A percentile compares a stretch with the other conserved stretches of the same genome.
Conservation (phyloP, 2,113 vertebrate species). For the Euleptes europaea region DNA sequence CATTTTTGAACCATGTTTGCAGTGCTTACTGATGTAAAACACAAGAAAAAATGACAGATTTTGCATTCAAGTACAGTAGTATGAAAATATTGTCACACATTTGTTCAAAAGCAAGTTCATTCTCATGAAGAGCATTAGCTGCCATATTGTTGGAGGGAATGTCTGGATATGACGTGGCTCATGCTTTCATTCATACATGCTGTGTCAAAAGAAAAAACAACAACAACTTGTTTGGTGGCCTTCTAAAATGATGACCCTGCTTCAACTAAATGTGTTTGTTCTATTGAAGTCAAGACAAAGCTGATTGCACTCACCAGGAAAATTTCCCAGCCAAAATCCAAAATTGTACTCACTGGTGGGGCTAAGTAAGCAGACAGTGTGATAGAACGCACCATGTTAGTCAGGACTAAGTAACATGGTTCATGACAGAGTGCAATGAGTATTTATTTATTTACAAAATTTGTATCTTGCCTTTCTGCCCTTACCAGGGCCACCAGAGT, state of each 20-base stretch:
- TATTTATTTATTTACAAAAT: too few relatives aligned
- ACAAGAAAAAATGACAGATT: background rate
- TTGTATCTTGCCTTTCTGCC: too few relatives aligned
- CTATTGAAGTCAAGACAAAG: background rate
- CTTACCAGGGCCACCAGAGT: background rate
- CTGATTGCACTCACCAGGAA: background rate
- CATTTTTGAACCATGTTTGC: background rate
- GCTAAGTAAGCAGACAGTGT: background rate
- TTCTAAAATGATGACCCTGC: background rate
- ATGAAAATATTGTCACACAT: background rate
- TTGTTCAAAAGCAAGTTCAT: background rate
- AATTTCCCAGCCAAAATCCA: background rate
- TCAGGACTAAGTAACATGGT: too few relatives aligned
- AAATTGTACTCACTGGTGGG: background rate
- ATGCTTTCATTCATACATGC: background rate
- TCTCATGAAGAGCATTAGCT: background rate
- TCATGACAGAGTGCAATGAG: background rate
- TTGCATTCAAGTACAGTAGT: background rate
- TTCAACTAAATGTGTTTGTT: background rate
- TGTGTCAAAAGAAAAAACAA: too few relatives aligned
- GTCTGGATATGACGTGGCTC: background rate
- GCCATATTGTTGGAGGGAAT: background rate
- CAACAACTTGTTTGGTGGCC: too few relatives aligned
- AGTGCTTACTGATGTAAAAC: background rate
- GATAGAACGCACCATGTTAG: background rate